Evolutionary conservation across 2,113 vertebrate genomes (phyloP), one percentile per base, ranked within the genome.

Genomic region (Illadopsis cleaveri): DNA sequence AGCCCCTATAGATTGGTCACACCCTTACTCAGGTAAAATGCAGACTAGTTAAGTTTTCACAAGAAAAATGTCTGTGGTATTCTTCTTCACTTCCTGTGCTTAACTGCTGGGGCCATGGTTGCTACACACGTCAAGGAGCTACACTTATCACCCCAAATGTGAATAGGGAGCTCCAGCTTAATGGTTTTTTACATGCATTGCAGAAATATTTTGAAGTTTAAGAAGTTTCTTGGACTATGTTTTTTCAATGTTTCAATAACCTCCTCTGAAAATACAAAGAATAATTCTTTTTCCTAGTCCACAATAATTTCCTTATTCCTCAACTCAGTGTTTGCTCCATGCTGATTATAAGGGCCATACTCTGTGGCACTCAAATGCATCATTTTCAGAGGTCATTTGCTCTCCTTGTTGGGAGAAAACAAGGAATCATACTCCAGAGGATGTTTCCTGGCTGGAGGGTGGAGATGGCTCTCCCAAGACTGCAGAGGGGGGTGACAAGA

Each of bases 11-110:
- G 35, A 53, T 33, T 13, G 48, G 48, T 81, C 72, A 83, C 64
- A 56, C n/a, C 40, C 76, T 69, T 35, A 50, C 40, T 65, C 92
- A 96, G 90, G 92, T 96, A 31, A 75, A 90, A 66, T 64, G 71
- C 80, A 92, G 35, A 35, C 28, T 73, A 64, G 79, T 61, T 78
- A 86, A 89, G 42, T 93, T 56, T 92, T 92, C 61, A 30, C 72
- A 50, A 72, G 71, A 78, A 78, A 92, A 92, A 86, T 57, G n/a
- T 92, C 92, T 96, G 95, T 94, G 94, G 94, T 97, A 84, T 96
- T 90, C 88, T 87, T 96, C 66, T 88, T 58, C 51, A 92, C 69
- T 97, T 97, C 96, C 96, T 96, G 96, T 96, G 89, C 90, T 65
- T 92, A 95, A 94, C 92, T 93, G 93, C 76, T 96, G 53, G 18